Evolutionary conservation across 37 sponge, comb jelly and placozoan genomes (phyloP), one percentile per base, ranked within the genome.

Genomic region (Hexactinellida sp.): DNA sequence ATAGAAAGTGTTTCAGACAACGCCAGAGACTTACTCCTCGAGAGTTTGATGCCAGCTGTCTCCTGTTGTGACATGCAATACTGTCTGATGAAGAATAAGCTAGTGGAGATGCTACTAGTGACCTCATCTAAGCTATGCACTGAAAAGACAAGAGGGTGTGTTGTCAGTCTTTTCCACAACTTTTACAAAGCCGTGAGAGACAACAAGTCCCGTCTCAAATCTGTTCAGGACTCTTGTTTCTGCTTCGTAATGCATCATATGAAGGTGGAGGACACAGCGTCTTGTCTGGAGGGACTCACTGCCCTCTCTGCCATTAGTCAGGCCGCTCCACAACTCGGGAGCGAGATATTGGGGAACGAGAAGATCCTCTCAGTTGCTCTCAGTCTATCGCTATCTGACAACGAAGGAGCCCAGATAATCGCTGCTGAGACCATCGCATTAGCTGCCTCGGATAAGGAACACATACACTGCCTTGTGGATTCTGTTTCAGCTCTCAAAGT

Each of bases 401-500:
- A 96, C 55, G 38, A 84, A 3, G 39, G 37, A 28, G 55, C 88
- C 36, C 92, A 94, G 84, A 71, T 85, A 24, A 63, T 91, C 28
- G 93, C 92, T 21, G 93, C 90, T 0, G 97, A 96, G 47, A 87
- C 85, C 19, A 76, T 96, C 24, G 88, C 97, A 13, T 91, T 93
- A 24, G 93, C 95, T 16, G 96, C 94, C 0, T 92, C 94, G 0
- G 92, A 96, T 87, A 96, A 93, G 86, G 85, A 86, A 24, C 85
- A 90, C 38, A 92, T 91, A 84, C 84, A 89, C 24, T 83, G 86
- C 0, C 92, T 96, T n/a, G 86, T 93, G 52, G 87, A 30, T 54
- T 92, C 90, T 0, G 82, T 96, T 0, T 88, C 88, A 9, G 82
- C 88, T 7, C 38, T 96, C 76, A 94, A 96, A 86, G 37, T 54